Conservation (phyloP, 1,140 invertebrate genomes). For the Schlechtendalia chinensis region DNA sequence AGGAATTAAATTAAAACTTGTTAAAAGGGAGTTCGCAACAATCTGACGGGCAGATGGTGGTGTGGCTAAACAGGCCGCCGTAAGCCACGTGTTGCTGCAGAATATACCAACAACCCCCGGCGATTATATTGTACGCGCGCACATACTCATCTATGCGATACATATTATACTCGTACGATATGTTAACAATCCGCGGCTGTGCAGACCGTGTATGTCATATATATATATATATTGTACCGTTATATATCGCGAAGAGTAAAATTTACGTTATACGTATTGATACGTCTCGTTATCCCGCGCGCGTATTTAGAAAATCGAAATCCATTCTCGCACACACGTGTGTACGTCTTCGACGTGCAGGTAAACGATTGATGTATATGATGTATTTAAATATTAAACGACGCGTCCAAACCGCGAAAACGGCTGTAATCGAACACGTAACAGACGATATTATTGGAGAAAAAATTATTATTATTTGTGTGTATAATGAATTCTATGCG, state of each 20-base stretch:
- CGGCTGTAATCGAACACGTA: conserved; percentile 1
- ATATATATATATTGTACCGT: neutral
- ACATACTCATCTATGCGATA: neutral
- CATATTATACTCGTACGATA: neutral
- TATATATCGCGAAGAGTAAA: neutral
- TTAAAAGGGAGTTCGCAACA: conserved; percentile 49
- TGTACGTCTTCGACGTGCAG: too few species aligned
- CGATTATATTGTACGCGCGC: neutral
- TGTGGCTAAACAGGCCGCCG: conserved; percentile 31
- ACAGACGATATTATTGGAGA: neutral
- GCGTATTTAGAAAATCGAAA: neutral
- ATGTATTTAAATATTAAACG: neutral
- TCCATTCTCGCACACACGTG: too few species aligned
- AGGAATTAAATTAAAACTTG: conserved; percentile 50
- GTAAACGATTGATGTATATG: neutral
- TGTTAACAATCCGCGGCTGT: neutral
- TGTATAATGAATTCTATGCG: conserved; percentile 23
- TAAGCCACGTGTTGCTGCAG: conserved; percentile 35
- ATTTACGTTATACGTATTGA: neutral
- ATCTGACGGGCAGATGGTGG: conserved; percentile 49
- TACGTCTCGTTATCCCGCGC: neutral
- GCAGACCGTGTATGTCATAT: neutral
- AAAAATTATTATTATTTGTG: neutral
- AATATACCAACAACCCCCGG: conserved; percentile 23
- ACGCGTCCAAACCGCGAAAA: neutral